Evolutionary conservation across 1,140 invertebrate genomes (phyloP), one percentile per base, ranked within the genome.

Genomic region (Panonychus citri): DNA sequence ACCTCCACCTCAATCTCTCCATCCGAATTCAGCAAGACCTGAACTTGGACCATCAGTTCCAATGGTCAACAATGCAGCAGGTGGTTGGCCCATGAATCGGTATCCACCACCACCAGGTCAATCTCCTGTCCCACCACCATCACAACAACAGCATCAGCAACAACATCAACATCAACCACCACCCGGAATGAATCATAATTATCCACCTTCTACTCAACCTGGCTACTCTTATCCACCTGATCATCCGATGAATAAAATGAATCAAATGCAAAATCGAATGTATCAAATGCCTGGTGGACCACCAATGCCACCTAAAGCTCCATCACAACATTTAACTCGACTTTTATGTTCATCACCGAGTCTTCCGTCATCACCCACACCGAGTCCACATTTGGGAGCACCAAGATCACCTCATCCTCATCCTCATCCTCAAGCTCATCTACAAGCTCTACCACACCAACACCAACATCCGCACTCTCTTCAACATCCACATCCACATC

Each of bases 361-460:
- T 46, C n/a, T 21, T 19, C 43, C n/a, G 15, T 15, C 8, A n/a
- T 46, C 43, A 46, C 21, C 43, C 12, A 27, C 54, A 30, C 42
- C 21, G 15, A 19, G 21, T 55, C 17, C 30, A 17, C 24, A 25
- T 15, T 13, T 40, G 21, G 51, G 57, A 58, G 56, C 61, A 55
- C 59, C 43, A 52, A 17, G n/a, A 10, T 21, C n/a, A 21, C 43
- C 43, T 2, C n/a, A 10, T 19, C 43, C 21, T 24, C n/a, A n/a
- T 46, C n/a, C 43, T n/a, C 43, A 46, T 21, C 15, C 39, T 40
- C 39, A 40, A 49, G n/a, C 50, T 57, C 58, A 2, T 57, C n/a
- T 21, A 1, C 57, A 21, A 48, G 15, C 24, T 2, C 15, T 15
- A 50, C 15, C 10, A 24, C 17, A 17, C 25, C 19, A 26, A 10